Conservation (phyloP, 1,140 invertebrate species). For the Tetramorium parvispinum region DNA sequence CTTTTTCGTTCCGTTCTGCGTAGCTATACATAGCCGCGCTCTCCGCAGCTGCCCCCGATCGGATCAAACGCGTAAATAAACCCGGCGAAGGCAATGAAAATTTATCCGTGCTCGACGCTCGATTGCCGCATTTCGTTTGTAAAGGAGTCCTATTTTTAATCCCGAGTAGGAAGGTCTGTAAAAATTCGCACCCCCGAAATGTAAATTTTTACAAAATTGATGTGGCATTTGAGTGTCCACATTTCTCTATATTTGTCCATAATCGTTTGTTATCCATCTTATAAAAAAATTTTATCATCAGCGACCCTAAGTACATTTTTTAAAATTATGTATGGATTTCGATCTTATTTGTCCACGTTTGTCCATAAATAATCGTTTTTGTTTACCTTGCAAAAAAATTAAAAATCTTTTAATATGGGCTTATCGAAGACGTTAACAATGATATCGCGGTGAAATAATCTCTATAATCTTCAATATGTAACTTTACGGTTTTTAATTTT, state of each 20-base stretch:
- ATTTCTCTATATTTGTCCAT: too few species aligned
- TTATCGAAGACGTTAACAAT: neutral
- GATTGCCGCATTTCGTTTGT: slow-evolving; percentile 9
- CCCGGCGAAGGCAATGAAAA: slow-evolving; percentile 67
- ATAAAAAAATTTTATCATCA: too few species aligned
- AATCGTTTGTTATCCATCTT: too few species aligned
- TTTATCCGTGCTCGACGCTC: slow-evolving; percentile 45
- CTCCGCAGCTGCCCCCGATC: slow-evolving; percentile 75
- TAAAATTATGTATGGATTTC: too few species aligned
- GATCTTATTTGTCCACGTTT: too few species aligned
- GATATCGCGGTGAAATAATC: neutral
- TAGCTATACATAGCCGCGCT: slow-evolving; percentile 74
- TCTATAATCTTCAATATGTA: neutral
- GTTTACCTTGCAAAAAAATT: too few species aligned
- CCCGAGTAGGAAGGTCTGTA: neutral
- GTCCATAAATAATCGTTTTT: too few species aligned
- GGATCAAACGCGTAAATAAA: slow-evolving; percentile 82
- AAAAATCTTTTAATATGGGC: neutral
- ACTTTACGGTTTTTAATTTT: neutral
- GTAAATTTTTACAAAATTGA: too few species aligned
- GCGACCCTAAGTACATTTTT: too few species aligned
- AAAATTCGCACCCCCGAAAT: too few species aligned
- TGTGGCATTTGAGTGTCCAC: too few species aligned
- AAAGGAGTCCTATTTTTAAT: slow-evolving; percentile 37
- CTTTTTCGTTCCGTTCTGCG: slow-evolving; percentile 48